Evolutionary conservation across 2,888 invertebrate species (phyloP).

Genomic region (Heliconius charithonia): DNA sequence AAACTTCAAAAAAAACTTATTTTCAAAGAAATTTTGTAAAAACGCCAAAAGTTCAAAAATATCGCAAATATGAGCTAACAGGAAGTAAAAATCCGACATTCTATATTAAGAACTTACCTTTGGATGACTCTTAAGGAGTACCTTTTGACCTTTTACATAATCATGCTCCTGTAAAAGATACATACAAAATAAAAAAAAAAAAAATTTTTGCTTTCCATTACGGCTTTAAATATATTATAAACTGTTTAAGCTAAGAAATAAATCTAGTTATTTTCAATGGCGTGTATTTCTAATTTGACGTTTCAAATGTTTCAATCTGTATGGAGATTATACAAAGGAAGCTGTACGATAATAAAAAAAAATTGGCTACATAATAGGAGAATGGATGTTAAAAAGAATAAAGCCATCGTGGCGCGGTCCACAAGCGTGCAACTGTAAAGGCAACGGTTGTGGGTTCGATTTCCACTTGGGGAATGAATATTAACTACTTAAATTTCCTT

Average conservation of each 20-base stretch:
- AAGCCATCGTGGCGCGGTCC: not conserved
- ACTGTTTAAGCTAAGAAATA: not conserved
- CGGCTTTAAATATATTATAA: not conserved
- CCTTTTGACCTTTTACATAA: not conserved
- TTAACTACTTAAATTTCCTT: not conserved
- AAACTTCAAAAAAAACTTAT: not conserved
- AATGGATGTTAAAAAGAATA: not conserved
- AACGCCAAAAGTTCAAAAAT: not conserved
- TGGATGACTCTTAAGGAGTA: not conserved
- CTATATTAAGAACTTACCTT: not conserved
- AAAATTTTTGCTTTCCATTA: not conserved
- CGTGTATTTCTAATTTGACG: too few species aligned
- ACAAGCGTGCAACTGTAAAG: not conserved
- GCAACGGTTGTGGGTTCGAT: not conserved
- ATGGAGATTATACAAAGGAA: too few species aligned
- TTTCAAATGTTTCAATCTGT: too few species aligned
- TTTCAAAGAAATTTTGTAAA: not conserved
- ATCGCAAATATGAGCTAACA: not conserved
- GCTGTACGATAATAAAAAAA: too few species aligned
- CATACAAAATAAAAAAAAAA: not conserved
- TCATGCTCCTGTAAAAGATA: not conserved
- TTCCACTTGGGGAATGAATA: not conserved
- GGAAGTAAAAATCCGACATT: not conserved
- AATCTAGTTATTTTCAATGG: not conserved
- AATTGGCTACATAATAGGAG: not conserved